Percentiles rank a stretch among this genome's conserved stretches.
phyloP scores from a whole-genome alignment of 2,113 vertebrate species.

The Crotophaga sulcirostris region DNA sequence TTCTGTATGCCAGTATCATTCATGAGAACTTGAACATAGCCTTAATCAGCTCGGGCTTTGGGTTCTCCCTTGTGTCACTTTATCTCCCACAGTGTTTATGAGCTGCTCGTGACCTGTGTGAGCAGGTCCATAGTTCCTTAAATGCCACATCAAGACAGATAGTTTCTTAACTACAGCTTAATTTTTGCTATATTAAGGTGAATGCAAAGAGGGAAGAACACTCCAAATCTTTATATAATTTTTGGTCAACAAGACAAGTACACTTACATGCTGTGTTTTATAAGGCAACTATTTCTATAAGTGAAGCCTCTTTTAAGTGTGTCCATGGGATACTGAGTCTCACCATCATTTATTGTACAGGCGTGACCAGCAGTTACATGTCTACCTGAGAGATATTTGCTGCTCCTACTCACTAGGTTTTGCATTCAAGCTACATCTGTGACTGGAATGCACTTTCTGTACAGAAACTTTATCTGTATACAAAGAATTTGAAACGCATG shows the following conservation, averaged over 20 bases:
- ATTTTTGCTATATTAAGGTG: neutral
- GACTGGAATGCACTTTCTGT: neutral
- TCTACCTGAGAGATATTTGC: neutral
- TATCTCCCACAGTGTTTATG: neutral
- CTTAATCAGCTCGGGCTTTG: neutral
- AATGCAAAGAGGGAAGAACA: neutral
- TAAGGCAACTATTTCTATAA: neutral
- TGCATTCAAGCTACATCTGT: neutral
- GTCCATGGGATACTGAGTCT: neutral
- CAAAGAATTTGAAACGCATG: neutral
- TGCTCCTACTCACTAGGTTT: neutral
- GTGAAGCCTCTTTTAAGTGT: neutral
- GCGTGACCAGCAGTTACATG: neutral
- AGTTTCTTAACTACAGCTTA: neutral
- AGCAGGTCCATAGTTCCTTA: neutral
- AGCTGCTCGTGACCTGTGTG: neutral
- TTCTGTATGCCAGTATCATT: neutral
- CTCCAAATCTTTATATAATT: neutral
- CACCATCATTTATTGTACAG: neutral
- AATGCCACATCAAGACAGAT: neutral
- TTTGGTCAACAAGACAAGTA: neutral
- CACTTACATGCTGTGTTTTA: neutral
- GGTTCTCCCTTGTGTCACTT: neutral
- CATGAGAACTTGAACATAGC: neutral
- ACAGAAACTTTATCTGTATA: neutral